A percentile compares a stretch with the other conserved stretches of the same genome.
Evolutionary conservation across 92 coral and sea anemone genomes (phyloP).

Genomic region (Heliopora coerulea): DNA sequence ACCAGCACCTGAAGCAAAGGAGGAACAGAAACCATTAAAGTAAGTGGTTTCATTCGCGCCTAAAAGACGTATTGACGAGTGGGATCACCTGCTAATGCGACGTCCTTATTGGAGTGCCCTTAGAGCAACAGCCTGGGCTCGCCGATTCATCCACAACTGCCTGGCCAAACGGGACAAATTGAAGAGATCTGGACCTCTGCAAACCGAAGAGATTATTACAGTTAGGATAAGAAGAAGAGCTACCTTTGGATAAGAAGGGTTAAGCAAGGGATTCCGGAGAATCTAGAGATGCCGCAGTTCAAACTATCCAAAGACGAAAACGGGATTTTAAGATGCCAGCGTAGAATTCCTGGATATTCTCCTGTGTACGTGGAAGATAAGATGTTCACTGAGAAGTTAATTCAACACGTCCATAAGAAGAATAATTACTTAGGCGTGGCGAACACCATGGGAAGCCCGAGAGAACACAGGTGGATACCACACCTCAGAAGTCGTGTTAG

Average conservation of each 20-base stretch:
- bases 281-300: too few species aligned
- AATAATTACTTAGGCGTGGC: too few species aligned
- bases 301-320: too few species aligned
- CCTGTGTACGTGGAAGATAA: too few species aligned
- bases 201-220: slow-evolving; percentile 52
- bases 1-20: slow-evolving; percentile 53
- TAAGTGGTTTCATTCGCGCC: too few species aligned
- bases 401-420: too few species aligned
- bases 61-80: slow-evolving; percentile 28
- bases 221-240: slow-evolving; percentile 37
- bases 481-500: too few species aligned
- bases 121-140: slow-evolving; percentile 51
- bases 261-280: background rate
- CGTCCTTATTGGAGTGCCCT: slow-evolving; percentile 53
- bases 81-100: slow-evolving; percentile 51
- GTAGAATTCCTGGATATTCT: too few species aligned
- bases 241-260: slow-evolving; percentile 43
- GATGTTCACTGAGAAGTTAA: too few species aligned
- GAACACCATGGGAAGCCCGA: too few species aligned
- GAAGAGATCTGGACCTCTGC: slow-evolving; percentile 46
- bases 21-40: slow-evolving; percentile 29
- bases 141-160: slow-evolving; percentile 50
- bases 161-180: slow-evolving; percentile 2
- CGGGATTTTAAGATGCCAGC: too few species aligned
- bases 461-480: too few species aligned